phyloP scores from a whole-genome alignment of 1,140 invertebrate species.

The Drosophila saltans region DNA sequence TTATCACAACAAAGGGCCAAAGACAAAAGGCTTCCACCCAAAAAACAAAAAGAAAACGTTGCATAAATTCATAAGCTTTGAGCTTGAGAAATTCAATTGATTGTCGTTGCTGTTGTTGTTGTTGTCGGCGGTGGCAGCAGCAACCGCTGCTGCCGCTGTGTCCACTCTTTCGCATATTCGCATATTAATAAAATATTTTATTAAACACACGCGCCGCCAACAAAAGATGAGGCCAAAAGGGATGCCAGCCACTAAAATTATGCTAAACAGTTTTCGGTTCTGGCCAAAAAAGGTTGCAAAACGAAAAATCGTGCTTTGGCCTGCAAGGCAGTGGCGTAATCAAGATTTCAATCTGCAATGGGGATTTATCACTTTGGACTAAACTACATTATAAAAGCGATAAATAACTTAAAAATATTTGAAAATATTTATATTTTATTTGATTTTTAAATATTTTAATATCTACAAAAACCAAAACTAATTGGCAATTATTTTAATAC shows the following conservation, averaged over 20 bases:
- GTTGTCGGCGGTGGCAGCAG: slow-evolving; percentile 32
- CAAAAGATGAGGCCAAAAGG: slow-evolving; percentile 53
- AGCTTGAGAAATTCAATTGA: slow-evolving; percentile 81
- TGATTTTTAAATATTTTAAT: too few species aligned
- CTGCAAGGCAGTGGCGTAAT: slow-evolving; percentile 17
- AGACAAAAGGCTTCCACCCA: slow-evolving; percentile 29
- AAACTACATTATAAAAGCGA: too few species aligned
- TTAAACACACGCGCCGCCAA: slow-evolving; percentile 81
- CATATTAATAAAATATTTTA: slow-evolving; percentile 83
- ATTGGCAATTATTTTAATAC: too few species aligned
- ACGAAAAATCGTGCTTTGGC: slow-evolving; percentile 73
- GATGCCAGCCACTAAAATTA: slow-evolving; percentile 64
- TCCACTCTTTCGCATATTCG: slow-evolving; percentile 63
- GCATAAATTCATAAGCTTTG: slow-evolving; percentile 78
- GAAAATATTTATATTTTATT: too few species aligned
- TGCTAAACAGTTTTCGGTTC: slow-evolving; percentile 71
- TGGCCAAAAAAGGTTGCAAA: slow-evolving; percentile 76
- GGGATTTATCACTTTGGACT: background rate
- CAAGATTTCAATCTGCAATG: slow-evolving; percentile 2
- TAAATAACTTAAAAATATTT: too few species aligned
- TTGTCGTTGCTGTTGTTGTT: slow-evolving; percentile 30
- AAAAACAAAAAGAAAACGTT: slow-evolving; percentile 57
- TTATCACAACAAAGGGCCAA: slow-evolving; percentile 81
- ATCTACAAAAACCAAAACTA: too few species aligned
- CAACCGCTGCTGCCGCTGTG: slow-evolving; percentile 34